These are phyloP conservation scores for Zelleria hepariella DNA, from an alignment of 2,888 invertebrate species.

Conservation along the genomic window DNA sequence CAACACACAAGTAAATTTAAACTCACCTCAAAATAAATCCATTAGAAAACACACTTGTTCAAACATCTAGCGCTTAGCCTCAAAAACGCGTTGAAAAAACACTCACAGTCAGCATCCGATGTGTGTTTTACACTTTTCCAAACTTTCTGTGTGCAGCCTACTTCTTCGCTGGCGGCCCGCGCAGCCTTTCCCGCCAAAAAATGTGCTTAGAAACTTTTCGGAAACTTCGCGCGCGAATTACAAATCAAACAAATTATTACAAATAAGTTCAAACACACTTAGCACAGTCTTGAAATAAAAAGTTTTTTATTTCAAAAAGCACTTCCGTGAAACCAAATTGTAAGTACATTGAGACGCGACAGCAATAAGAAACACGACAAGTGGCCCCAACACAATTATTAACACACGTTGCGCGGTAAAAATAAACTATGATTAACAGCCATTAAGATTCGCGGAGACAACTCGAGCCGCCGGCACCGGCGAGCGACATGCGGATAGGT, in stretches of 20 bases:
- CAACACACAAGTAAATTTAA: conserved; percentile 71
- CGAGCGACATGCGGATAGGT: conserved; percentile 41
- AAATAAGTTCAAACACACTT: background rate
- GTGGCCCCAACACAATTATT: conserved; percentile 61
- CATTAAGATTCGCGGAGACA: conserved; percentile 68
- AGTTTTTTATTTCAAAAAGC: conserved; percentile 17
- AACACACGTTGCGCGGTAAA: conserved; percentile 68
- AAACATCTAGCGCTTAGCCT: conserved; percentile 72
- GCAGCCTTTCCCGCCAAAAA: conserved; percentile 47
- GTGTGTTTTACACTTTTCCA: conserved; percentile 12
- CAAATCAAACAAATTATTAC: background rate
- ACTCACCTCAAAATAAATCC: conserved; percentile 73
- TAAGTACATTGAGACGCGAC: conserved; percentile 50
- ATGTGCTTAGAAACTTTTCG: conserved; percentile 27
- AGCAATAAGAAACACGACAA: conserved; percentile 52
- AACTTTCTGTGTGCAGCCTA: conserved; percentile 54
- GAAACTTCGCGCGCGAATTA: conserved; percentile 19
- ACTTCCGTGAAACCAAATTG: conserved; percentile 49
- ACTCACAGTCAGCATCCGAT: conserved; percentile 37
- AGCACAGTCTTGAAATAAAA: background rate
- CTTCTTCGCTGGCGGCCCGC: conserved; percentile 40
- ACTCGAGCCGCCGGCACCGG: conserved; percentile 40
- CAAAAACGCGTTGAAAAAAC: conserved; percentile 72
- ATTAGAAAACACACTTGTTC: conserved; percentile 74
- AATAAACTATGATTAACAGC: conserved; percentile 71